Evolutionary conservation across 1,140 invertebrate species (phyloP), one percentile per base, ranked within the genome.

Genomic region (Lucilia cuprina): DNA sequence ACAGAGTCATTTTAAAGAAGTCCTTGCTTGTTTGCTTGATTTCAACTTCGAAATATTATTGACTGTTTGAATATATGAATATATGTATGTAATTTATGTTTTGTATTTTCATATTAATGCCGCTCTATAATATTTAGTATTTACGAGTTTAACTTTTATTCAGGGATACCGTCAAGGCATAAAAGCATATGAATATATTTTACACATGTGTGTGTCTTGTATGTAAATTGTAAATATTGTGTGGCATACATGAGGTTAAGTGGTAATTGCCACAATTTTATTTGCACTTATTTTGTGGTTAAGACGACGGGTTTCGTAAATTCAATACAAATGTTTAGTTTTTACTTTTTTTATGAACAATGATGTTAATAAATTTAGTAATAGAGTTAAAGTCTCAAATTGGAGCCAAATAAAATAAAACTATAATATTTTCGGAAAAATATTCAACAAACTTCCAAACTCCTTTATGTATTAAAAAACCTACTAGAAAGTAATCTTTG

Each of bases 221-320:
- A 21, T 70, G 65, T 21, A 21, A 70, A 21, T 17, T 19, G 17
- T 9, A 70, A 41, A 49, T 49, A 19, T 35, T 80, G 41, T 19
- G n/a, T 80, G 77, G 77, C 77, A 80, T 80, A 80, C 47, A 49
- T 50, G 77, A 80, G 77, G 77, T 80, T 80, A 80, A 80, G 77
- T 80, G 77, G 77, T 80, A 80, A 80, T 80, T 80, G 77, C 77
- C 77, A 80, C 77, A 80, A 80, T 80, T 80, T 80, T 80, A 80
- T 80, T 80, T 80, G 77, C 77, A 49, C 77, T 80, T 80, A 80
- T 80, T 80, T 80, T 80, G 77, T 49, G 77, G 77, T 80, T 49
- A 80, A 80, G 41, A 25, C 77, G 25, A 80, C 77, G 41, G 77
- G n/a, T 80, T 80, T 80, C 13, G 9, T 50, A n/a, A 70, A 70